Conservation (phyloP, 2,888 invertebrate genomes). For the Cephus rjabovi region DNA sequence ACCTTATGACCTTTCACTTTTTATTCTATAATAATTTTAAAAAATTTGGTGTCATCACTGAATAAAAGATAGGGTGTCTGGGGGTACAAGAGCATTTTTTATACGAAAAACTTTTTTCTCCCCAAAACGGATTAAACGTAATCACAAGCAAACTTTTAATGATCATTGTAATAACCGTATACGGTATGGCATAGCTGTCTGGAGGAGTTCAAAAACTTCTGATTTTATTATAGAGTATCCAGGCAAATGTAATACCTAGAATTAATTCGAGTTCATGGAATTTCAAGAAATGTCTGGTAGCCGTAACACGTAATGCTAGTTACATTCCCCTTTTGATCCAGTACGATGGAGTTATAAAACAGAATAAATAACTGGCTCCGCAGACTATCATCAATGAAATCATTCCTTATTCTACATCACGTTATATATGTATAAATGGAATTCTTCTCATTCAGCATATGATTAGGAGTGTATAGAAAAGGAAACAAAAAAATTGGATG, state of each 20-base stretch:
- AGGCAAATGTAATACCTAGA: not conserved
- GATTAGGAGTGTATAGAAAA: not conserved
- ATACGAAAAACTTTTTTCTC: not conserved
- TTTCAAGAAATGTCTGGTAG: not conserved
- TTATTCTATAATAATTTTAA: not conserved
- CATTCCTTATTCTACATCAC: not conserved
- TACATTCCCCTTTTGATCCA: not conserved
- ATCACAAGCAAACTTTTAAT: not conserved
- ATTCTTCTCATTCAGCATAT: not conserved
- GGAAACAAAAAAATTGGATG: not conserved
- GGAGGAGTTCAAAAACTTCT: not conserved
- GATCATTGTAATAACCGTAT: not conserved
- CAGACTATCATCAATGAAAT: not conserved
- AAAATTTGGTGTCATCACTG: not conserved
- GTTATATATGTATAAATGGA: not conserved
- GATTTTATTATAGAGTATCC: not conserved
- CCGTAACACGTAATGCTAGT: not conserved
- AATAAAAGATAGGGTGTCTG: not conserved
- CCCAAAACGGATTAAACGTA: not conserved
- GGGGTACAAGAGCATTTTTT: not conserved
- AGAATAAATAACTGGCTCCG: not conserved
- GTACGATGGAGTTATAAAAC: not conserved
- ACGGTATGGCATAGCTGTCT: not conserved
- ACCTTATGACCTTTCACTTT: not conserved
- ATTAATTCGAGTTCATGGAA: not conserved